phyloP scores from a whole-genome alignment of 2,888 invertebrate genomes.

The Sinhomidia bicolor region DNA sequence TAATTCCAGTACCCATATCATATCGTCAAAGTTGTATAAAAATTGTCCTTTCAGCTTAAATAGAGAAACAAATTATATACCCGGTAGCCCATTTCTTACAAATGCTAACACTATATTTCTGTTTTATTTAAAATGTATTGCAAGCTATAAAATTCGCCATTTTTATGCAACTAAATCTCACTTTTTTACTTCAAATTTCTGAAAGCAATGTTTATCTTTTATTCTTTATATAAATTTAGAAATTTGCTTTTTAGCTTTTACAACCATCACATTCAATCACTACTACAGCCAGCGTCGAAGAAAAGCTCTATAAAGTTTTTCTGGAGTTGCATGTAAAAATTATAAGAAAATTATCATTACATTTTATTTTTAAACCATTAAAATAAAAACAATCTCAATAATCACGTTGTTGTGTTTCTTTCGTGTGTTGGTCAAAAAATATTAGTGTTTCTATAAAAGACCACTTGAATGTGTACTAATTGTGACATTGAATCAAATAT shows the following conservation, averaged over 20 bases:
- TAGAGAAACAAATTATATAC: neutral
- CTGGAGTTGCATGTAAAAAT: neutral
- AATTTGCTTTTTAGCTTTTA: constrained; percentile 13
- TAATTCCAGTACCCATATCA: too few species aligned
- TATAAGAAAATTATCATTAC: neutral
- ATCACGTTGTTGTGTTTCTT: constrained; percentile 16
- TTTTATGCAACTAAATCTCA: too few species aligned
- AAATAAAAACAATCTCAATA: neutral
- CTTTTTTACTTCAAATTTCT: too few species aligned
- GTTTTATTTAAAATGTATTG: neutral
- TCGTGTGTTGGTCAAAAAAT: neutral
- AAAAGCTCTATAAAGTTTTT: constrained; percentile 17
- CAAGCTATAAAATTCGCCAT: too few species aligned
- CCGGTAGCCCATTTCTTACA: neutral
- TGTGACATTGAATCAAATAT: neutral
- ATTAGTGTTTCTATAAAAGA: neutral
- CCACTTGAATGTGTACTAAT: too few species aligned
- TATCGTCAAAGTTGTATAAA: neutral
- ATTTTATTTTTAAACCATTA: neutral
- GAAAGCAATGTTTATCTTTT: neutral
- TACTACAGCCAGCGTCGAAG: neutral
- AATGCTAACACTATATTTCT: neutral
- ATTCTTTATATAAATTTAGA: neutral
- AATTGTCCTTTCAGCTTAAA: neutral
- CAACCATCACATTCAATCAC: constrained; percentile 37